A percentile compares a stretch with the other conserved stretches of the same genome.
Evolutionary conservation across 2,888 invertebrate species (phyloP).

Genomic region (Erebia ligea): DNA sequence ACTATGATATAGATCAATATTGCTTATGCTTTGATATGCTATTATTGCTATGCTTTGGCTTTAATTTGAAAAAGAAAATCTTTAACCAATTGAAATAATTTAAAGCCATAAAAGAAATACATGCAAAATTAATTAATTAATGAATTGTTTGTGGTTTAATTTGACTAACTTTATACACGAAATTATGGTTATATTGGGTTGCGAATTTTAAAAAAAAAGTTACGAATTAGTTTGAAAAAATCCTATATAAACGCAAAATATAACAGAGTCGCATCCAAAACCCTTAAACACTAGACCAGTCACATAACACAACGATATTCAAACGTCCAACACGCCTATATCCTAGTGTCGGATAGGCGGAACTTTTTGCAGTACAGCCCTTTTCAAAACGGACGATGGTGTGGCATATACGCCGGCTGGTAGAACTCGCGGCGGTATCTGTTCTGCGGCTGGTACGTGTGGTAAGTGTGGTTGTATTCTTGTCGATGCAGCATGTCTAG

Average conservation of each 20-base stretch:
- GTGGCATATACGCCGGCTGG: constrained; percentile 68
- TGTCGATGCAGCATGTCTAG: constrained; percentile 75
- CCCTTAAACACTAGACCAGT: constrained; percentile 48
- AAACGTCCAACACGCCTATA: constrained; percentile 64
- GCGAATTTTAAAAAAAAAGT: too few relatives aligned
- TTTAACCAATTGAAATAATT: too few relatives aligned
- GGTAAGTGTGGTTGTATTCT: constrained; percentile 59
- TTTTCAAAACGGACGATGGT: constrained; percentile 81
- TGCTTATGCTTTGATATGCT: too few relatives aligned
- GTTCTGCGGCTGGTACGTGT: constrained; percentile 63
- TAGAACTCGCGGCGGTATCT: constrained; percentile 70
- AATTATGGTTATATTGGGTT: too few relatives aligned
- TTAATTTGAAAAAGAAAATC: too few relatives aligned
- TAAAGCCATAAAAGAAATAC: too few relatives aligned
- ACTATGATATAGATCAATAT: too few relatives aligned
- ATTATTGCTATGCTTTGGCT: too few relatives aligned
- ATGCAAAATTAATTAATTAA: too few relatives aligned
- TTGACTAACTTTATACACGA: too few relatives aligned
- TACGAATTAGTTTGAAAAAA: background rate
- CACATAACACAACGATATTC: constrained; percentile 43
- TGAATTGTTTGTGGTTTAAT: too few relatives aligned
- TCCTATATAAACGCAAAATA: constrained; percentile 5
- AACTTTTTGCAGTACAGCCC: constrained; percentile 79
- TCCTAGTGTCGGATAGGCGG: constrained; percentile 74
- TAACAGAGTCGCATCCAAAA: constrained; percentile 14